Percentiles rank a stretch among this genome's conserved stretches.
Conservation (phyloP, 2,797 vertebrate genomes). For the Chelonia mydas region DNA sequence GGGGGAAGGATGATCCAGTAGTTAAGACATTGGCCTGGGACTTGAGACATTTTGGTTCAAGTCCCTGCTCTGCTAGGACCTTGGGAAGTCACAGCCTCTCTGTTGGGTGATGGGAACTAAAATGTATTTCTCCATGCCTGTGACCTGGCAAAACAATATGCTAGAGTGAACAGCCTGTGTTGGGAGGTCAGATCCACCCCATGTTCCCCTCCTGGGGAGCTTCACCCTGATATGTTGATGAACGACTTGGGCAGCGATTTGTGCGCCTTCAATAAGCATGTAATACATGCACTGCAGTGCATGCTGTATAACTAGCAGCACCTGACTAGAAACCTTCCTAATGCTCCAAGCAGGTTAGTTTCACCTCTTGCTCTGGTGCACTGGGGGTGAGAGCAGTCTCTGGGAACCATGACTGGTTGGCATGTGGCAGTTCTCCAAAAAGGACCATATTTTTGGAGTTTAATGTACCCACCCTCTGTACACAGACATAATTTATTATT, state of each 20-base stretch:
- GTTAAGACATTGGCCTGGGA: background rate
- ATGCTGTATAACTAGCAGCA: background rate
- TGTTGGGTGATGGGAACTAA: background rate
- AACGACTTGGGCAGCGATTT: background rate
- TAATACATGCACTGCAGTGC: fast-evolving
- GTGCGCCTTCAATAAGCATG: background rate
- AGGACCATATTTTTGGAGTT: background rate
- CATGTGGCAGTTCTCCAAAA: background rate
- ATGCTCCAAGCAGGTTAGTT: background rate
- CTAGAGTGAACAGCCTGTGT: background rate
- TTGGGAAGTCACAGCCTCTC: background rate
- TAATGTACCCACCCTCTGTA: background rate
- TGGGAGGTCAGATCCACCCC: background rate
- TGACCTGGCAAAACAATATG: background rate
- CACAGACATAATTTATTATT: background rate
- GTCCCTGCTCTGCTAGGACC: background rate
- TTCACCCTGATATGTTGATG: background rate
- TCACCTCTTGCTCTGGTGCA: background rate
- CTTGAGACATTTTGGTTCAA: background rate
- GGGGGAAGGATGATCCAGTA: background rate
- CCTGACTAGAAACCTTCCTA: background rate
- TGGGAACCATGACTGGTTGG: background rate
- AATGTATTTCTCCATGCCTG: background rate
- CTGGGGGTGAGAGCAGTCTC: background rate
- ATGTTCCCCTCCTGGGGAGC: background rate